phyloP scores from a whole-genome alignment of 2,113 vertebrate species.

The Uria aalge region DNA sequence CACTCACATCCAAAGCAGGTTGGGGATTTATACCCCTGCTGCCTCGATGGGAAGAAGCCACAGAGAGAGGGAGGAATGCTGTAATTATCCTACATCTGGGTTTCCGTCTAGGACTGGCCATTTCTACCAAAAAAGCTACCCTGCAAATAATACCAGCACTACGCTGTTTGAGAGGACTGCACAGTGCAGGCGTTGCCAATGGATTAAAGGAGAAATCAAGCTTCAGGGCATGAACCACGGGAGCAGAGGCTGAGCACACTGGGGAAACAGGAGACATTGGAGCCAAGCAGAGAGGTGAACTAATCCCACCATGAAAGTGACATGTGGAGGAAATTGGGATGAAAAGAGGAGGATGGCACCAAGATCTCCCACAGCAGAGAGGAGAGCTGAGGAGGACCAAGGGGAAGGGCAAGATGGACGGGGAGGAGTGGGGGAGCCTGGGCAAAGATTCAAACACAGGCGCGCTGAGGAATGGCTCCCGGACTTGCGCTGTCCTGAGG shows the following conservation, averaged over 20 bases:
- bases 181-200: not conserved
- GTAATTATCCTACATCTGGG: not conserved
- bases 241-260: not conserved
- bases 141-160: not conserved
- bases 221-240: not conserved
- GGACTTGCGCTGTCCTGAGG: not conserved
- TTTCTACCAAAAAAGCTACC: not conserved
- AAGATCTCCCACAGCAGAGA: not conserved
- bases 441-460: not conserved
- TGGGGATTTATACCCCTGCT: not conserved
- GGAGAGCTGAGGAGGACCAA: not conserved
- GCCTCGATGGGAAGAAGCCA: not conserved
- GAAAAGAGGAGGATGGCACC: not conserved
- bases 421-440: not conserved
- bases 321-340: not conserved
- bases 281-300: not conserved
- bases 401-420: not conserved
- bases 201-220: not conserved
- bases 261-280: not conserved
- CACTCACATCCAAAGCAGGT: not conserved
- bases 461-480: accelerated
- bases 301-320: not conserved
- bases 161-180: accelerated
- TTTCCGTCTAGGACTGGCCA: not conserved
- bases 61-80: not conserved